Conservation (phyloP, 2,797 vertebrate species). For the Neosilurus mollespiculum region DNA sequence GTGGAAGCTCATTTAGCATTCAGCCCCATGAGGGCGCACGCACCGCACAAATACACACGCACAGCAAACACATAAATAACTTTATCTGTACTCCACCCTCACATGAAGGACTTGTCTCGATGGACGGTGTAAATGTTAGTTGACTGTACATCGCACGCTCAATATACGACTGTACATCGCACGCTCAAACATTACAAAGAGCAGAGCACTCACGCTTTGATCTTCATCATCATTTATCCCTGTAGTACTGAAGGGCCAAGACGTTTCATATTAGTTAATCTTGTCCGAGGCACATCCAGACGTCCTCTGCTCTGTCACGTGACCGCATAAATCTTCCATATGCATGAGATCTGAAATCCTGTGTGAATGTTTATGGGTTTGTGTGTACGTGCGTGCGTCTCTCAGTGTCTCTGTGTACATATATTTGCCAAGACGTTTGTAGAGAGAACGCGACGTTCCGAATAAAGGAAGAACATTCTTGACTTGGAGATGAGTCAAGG, state of each 20-base stretch:
- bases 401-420: conserved; percentile 18
- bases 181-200: neutral
- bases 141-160: neutral
- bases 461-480: neutral
- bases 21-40: too few relatives aligned
- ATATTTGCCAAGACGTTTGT: neutral
- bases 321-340: conserved; percentile 4
- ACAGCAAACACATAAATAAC: neutral
- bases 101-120: neutral
- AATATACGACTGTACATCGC: neutral
- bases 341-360: conserved; percentile 6
- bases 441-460: neutral
- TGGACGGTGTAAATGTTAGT: neutral
- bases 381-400: neutral
- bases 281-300: neutral
- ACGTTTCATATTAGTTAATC: neutral
- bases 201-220: neutral
- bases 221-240: neutral
- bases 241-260: neutral
- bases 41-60: neutral
- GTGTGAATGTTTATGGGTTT: conserved; percentile 10
- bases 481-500: neutral
- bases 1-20: too few relatives aligned
- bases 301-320: neutral
- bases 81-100: neutral